Evolutionary conservation across 1,140 invertebrate genomes (phyloP).

Genomic region (Aphelinus atriplicis): DNA sequence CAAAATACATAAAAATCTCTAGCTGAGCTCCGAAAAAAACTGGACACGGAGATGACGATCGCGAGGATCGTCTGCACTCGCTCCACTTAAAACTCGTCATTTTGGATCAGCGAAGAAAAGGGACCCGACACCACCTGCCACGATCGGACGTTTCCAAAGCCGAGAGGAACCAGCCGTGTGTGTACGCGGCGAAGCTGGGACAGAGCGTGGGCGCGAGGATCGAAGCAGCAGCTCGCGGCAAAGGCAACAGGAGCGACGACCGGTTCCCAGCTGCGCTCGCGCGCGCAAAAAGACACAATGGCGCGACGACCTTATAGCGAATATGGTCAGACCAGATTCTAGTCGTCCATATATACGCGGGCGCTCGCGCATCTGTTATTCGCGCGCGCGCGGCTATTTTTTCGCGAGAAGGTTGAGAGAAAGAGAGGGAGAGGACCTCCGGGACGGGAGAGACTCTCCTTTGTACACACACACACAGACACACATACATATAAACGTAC

Average conservation of each 20-base stretch:
- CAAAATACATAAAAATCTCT: no score
- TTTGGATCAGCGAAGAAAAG: no score
- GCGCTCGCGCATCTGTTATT: slow-evolving; percentile 19
- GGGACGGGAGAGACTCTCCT: not conserved
- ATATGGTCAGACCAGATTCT: slow-evolving; percentile 38
- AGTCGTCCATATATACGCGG: not conserved
- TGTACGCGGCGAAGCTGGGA: not conserved
- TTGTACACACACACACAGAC: no score
- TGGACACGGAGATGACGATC: no score
- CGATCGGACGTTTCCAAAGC: no score
- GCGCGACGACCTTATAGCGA: slow-evolving; percentile 31
- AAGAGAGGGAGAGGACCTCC: not conserved
- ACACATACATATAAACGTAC: no score
- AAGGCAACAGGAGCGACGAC: slow-evolving; percentile 18
- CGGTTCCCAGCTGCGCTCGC: slow-evolving; percentile 33
- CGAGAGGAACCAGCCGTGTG: no score
- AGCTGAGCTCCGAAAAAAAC: no score
- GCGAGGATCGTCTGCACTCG: no score
- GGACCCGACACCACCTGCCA: no score
- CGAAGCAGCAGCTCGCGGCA: not conserved
- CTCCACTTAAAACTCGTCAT: no score
- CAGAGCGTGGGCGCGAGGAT: slow-evolving; percentile 19
- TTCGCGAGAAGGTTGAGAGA: not conserved
- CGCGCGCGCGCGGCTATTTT: not conserved
- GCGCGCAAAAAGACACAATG: slow-evolving; percentile 28